Percentiles rank a stretch among this genome's conserved stretches.
Conservation (phyloP, 1,140 invertebrate species). For the Danaus melanippus region DNA sequence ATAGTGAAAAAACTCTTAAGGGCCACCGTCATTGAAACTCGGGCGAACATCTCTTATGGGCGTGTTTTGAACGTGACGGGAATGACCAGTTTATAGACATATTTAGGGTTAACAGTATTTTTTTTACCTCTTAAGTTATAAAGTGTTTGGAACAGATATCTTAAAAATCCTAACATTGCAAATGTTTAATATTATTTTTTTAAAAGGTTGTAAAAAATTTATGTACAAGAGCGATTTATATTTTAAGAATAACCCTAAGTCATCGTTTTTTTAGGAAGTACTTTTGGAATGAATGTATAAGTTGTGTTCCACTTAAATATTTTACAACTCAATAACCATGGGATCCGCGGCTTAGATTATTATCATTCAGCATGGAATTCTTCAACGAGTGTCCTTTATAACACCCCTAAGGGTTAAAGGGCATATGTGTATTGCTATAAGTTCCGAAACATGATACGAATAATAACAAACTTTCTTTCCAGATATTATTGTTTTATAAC, state of each 20-base stretch:
- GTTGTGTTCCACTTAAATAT: not conserved
- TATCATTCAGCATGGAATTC: constrained; percentile 16
- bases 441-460: constrained; percentile 7
- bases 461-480: not conserved
- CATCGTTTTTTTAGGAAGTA: too few species aligned
- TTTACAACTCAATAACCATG: constrained; percentile 13
- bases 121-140: constrained; percentile 3
- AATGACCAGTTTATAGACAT: constrained; percentile 1
- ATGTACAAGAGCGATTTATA: too few species aligned
- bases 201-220: too few species aligned
- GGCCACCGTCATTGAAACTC: constrained; percentile 8
- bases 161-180: too few species aligned
- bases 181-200: too few species aligned
- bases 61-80: constrained; percentile 8
- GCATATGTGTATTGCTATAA: constrained; percentile 6
- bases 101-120: too few species aligned
- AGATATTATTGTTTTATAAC: too few species aligned
- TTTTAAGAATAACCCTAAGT: too few species aligned
- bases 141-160: too few species aligned
- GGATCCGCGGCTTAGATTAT: constrained; percentile 5
- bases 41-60: constrained; percentile 10
- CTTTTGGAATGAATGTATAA: too few species aligned
- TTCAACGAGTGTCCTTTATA: constrained; percentile 14
- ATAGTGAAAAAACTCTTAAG: constrained; percentile 5
- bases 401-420: too few species aligned